Base-by-base conservation (phyloP, 2,113 vertebrate genomes). In the Onychorhynchus coronatus region DNA sequence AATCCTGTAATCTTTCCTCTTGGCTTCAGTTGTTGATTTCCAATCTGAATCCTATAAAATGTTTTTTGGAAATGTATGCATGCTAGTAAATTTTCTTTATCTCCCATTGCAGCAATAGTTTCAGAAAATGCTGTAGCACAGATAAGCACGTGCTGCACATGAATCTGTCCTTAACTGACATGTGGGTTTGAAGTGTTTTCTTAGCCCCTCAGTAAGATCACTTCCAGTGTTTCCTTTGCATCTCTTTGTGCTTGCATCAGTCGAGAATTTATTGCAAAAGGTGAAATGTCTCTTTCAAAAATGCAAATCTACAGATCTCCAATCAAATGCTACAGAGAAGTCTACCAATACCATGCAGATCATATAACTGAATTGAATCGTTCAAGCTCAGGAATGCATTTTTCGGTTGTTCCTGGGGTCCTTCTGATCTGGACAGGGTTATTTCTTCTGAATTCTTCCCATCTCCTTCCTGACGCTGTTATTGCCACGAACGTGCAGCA, bases 111-210 rank as follows among this genome's bases (percentile, higher is more conserved):
- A 78, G 72, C 77, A 86, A 89, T 95, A 23, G 39, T 91, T 95
- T 33, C 35, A 77, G 58, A 96, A 83, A 89, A 46, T 55, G 58
- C 71, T 11, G 1, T 58, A 71, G 30, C 41, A 35, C 39, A 84
- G 91, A 95, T 89, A 95, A 96, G 76, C 47, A 91, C 2, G 1
- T 89, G 91, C 89, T 84, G 76, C 73, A 74, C 86, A 95, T 92
- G 76, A 97, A 96, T 95, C 95, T 96, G 83, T 95, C 94, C 95
- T 95, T 71, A 95, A 93, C 56, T 91, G 91, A 95, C 94, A 55
- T 63, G 72, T 50, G 55, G 35, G 65, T 84, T 91, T 84, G 47
- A 86, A 95, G 56, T 85, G 86, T 89, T 95, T 96, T 68, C 91
- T 84, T 93, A 95, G 53, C 67, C 52, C 86, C 47, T 91, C 1